These are phyloP conservation scores for Bombus pyrosoma DNA, from an alignment of 1,140 invertebrate species.

Conservation along the genomic window DNA sequence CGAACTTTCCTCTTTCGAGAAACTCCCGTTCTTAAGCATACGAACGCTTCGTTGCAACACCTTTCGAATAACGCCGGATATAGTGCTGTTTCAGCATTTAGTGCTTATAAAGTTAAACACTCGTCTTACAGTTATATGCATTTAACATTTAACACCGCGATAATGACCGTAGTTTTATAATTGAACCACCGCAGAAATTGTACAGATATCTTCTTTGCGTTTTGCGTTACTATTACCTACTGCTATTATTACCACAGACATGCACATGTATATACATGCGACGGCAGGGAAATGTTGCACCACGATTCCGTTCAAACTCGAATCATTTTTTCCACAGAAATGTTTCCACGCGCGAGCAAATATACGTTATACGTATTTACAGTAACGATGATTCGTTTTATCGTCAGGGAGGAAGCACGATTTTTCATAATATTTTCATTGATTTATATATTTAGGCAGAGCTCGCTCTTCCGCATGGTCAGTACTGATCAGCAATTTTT, in stretches of 20 bases:
- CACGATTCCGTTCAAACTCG: not conserved
- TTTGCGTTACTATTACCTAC: not conserved
- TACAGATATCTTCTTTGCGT: not conserved
- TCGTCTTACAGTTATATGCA: not conserved
- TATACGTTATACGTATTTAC: not conserved
- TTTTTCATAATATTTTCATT: not conserved
- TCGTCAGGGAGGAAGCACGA: not conserved
- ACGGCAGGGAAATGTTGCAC: not conserved
- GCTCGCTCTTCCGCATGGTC: not conserved
- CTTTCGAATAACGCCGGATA: constrained; percentile 28
- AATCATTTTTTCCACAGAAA: not conserved
- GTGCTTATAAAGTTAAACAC: constrained; percentile 49
- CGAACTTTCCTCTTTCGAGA: not conserved
- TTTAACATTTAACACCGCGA: constrained; percentile 41
- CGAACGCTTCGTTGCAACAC: constrained; percentile 42
- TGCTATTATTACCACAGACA: not conserved
- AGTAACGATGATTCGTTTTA: not conserved
- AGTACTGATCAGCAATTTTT: not conserved
- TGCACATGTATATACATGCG: not conserved
- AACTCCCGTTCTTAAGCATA: constrained; percentile 28
- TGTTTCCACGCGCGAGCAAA: not conserved
- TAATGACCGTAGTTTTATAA: constrained; percentile 47
- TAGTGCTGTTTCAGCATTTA: constrained; percentile 42
- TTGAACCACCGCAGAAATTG: not conserved
- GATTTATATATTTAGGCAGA: not conserved